These are phyloP conservation scores for Zaprionus kolodkinae DNA, from an alignment of 1,140 invertebrate genomes.

Conservation along the genomic window DNA sequence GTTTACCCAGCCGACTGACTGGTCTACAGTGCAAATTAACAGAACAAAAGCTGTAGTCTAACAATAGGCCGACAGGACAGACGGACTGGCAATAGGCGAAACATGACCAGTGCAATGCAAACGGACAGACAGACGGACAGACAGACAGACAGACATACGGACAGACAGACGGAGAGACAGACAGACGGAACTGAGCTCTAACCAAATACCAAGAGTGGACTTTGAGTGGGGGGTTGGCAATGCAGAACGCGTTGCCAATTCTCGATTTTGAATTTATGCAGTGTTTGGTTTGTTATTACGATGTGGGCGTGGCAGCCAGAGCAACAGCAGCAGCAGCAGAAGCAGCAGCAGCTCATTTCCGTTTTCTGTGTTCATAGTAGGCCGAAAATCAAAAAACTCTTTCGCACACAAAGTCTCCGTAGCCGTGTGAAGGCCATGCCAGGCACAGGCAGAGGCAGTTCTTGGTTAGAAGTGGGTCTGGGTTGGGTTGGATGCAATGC, in stretches of 20 bases:
- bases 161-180: constrained; percentile 20
- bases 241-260: constrained; percentile 40
- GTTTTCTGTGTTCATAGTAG: constrained; percentile 13
- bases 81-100: constrained; percentile 33
- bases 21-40: constrained; percentile 67
- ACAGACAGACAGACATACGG: constrained; percentile 13
- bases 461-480: neutral
- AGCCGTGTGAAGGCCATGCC: constrained; percentile 71
- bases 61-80: constrained; percentile 55
- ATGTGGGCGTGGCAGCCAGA: constrained; percentile 15
- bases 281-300: constrained; percentile 80
- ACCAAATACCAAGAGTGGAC: constrained; percentile 75
- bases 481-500: neutral
- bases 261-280: constrained; percentile 80
- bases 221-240: constrained; percentile 44
- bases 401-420: constrained; percentile 65
- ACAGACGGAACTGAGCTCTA: constrained; percentile 45
- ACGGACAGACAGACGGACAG: constrained; percentile 23
- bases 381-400: constrained; percentile 57
- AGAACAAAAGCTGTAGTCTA: constrained; percentile 70
- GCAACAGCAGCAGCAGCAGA: constrained; percentile 22
- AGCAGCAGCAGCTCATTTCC: constrained; percentile 66
- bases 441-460: constrained; percentile 4
- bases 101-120: constrained; percentile 46
- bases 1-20: constrained; percentile 32